phyloP scores from a whole-genome alignment of 1,140 invertebrate genomes.

The Eupeodes corollae region DNA sequence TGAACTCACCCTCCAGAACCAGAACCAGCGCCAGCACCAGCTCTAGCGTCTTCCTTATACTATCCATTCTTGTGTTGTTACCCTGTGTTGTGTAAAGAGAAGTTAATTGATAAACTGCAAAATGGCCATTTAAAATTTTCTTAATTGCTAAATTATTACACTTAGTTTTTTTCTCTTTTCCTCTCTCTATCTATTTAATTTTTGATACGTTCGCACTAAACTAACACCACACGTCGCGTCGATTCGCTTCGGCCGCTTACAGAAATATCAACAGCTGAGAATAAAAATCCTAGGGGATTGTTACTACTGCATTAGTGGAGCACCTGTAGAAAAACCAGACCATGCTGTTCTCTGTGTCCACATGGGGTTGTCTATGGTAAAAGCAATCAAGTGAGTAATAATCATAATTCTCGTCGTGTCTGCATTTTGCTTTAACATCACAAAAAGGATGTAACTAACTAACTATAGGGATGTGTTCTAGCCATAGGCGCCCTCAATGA shows the following conservation, averaged over 20 bases:
- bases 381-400: conserved; percentile 78
- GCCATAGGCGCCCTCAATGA: too few species aligned
- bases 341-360: conserved; percentile 89
- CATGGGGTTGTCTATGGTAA: conserved; percentile 93
- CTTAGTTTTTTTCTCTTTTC: neutral
- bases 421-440: neutral
- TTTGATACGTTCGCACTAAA: neutral
- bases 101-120: too few species aligned
- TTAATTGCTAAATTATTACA: neutral
- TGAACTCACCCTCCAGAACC: too few species aligned
- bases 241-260: neutral
- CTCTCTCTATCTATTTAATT: conserved; percentile 15
- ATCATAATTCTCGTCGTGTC: neutral
- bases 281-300: conserved; percentile 95
- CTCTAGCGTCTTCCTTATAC: too few species aligned
- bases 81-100: too few species aligned
- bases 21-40: too few species aligned
- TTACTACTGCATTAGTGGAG: conserved; percentile 91
- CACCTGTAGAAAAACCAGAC: conserved; percentile 74
- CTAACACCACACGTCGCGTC: neutral
- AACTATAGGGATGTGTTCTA: too few species aligned
- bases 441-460: too few species aligned
- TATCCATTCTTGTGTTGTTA: too few species aligned
- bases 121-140: conserved; percentile 5
- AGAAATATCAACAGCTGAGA: conserved; percentile 86